Evolutionary conservation across 2,797 vertebrate species (phyloP).

Genomic region (Acipenser transmontanus): DNA sequence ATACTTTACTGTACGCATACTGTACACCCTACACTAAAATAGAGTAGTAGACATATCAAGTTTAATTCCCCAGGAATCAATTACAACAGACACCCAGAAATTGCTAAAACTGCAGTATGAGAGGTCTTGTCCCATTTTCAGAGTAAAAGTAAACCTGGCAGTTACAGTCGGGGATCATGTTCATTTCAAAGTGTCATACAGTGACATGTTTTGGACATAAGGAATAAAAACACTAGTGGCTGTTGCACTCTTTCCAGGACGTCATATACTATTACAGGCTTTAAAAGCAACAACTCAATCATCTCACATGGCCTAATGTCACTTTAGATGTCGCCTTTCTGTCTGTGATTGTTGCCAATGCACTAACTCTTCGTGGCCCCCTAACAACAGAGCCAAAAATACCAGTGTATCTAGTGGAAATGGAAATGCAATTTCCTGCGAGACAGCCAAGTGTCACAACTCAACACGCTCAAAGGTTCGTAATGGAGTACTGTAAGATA

Average conservation of each 20-base stretch:
- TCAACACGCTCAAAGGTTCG: not conserved
- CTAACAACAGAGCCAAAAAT: not conserved
- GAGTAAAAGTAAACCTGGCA: too few species aligned
- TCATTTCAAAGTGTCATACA: too few species aligned
- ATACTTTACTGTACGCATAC: too few species aligned
- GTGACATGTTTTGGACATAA: too few species aligned
- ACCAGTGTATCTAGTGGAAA: not conserved
- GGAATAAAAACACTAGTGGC: too few species aligned
- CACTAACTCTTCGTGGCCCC: slow-evolving; percentile 16
- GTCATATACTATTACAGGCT: slow-evolving; percentile 44
- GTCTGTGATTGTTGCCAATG: slow-evolving; percentile 52
- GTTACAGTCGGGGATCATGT: too few species aligned
- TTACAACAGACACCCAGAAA: too few species aligned
- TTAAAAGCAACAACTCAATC: slow-evolving; percentile 52
- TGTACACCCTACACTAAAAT: too few species aligned
- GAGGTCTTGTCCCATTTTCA: too few species aligned
- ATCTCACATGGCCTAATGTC: slow-evolving; percentile 14
- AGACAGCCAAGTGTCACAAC: not conserved
- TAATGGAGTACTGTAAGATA: slow-evolving; percentile 1
- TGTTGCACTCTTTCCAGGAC: slow-evolving; percentile 36
- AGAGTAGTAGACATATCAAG: too few species aligned
- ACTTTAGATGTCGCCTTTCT: slow-evolving; percentile 48
- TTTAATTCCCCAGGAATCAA: too few species aligned
- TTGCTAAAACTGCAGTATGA: too few species aligned
- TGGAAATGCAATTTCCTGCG: not conserved